Percentiles rank a stretch among this genome's conserved stretches.
Conservation (phyloP, 1,140 invertebrate genomes). For the Anthonomus grandis region DNA sequence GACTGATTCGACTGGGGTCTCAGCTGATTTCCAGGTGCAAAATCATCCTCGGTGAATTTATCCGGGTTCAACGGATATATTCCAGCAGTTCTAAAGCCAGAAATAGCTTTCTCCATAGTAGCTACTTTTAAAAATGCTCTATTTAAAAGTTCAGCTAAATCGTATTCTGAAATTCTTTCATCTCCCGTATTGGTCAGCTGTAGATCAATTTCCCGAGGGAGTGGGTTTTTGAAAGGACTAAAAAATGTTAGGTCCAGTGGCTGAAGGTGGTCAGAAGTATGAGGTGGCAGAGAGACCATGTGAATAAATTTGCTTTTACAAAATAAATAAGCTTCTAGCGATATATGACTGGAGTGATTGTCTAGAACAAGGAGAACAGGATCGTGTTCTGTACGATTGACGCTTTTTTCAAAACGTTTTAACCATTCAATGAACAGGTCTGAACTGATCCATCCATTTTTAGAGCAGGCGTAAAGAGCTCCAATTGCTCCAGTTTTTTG, state of each 20-base stretch:
- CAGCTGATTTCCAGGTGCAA: constrained; percentile 4
- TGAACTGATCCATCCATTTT: no score
- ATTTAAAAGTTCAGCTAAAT: constrained; percentile 8
- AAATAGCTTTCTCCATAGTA: constrained; percentile 4
- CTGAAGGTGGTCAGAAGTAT: constrained; percentile 7
- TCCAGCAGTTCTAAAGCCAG: constrained; percentile 1
- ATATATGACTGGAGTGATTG: no score
- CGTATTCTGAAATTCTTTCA: constrained; percentile 12
- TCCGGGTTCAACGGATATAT: constrained; percentile 5
- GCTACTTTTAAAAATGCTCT: constrained; percentile 11
- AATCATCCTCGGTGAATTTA: constrained; percentile 11
- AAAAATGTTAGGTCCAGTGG: constrained; percentile 8
- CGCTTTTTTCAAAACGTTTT: no score
- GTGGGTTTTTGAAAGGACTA: constrained; percentile 7
- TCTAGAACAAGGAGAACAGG: no score
- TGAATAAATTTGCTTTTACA: no score
- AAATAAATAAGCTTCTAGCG: no score
- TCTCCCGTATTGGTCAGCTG: neutral
- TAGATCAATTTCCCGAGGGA: constrained; percentile 6
- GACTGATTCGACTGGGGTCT: neutral
- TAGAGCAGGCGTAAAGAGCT: no score
- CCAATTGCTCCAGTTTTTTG: no score
- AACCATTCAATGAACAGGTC: no score
- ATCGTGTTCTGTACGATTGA: no score
- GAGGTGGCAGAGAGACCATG: neutral